These are phyloP conservation scores for Drosophila athabasca DNA, from an alignment of 1,140 invertebrate genomes.

Conservation along the genomic window DNA sequence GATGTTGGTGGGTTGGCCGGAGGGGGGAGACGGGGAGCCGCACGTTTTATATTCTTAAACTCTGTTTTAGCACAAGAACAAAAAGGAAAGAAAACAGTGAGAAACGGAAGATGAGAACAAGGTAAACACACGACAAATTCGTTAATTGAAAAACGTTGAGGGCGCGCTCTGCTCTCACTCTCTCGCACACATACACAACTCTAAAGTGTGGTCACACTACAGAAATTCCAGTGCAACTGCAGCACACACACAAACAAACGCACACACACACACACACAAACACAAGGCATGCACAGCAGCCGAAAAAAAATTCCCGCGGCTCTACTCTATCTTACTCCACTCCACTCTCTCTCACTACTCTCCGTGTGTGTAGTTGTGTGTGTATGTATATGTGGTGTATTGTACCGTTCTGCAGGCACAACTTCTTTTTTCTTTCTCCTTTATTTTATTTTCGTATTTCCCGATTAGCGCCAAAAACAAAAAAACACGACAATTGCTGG, in stretches of 20 bases:
- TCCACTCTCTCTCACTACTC: not conserved
- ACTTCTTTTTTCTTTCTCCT: constrained; percentile 1
- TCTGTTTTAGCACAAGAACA: constrained; percentile 12
- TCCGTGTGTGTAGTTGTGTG: not conserved
- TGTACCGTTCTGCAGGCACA: constrained; percentile 28
- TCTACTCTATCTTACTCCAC: not conserved
- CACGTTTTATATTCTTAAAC: no score
- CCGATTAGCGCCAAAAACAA: no score
- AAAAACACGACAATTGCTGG: not conserved
- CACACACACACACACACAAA: constrained; percentile 25
- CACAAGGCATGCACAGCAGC: constrained; percentile 5
- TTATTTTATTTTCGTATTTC: constrained; percentile 1
- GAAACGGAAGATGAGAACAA: no score
- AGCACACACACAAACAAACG: constrained; percentile 29
- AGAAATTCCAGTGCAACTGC: constrained; percentile 55
- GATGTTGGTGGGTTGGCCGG: not conserved
- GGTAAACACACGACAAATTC: not conserved
- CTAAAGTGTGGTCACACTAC: constrained; percentile 37
- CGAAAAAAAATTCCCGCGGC: constrained; percentile 42
- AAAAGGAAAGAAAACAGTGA: not conserved
- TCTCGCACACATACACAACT: constrained; percentile 12
- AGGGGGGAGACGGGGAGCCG: no score
- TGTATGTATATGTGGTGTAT: constrained; percentile 25
- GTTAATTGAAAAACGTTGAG: constrained; percentile 19
- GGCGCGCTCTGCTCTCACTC: constrained; percentile 46